Evolutionary conservation across 2,888 invertebrate species (phyloP).

Genomic region (Cheilosia scutellata): DNA sequence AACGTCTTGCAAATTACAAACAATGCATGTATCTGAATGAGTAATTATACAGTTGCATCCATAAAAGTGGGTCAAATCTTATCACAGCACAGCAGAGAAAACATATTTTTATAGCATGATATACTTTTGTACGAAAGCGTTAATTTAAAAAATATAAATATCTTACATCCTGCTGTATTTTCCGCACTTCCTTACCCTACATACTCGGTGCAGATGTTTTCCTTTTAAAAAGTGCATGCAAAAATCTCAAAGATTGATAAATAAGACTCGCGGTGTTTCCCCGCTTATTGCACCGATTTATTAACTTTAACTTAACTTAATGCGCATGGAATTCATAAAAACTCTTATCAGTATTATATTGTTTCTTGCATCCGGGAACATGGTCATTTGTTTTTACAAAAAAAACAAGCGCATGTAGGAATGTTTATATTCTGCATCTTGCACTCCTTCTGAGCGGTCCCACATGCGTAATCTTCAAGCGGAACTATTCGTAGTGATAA

Average conservation of each 20-base stretch:
- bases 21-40: slow-evolving; percentile 1
- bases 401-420: slow-evolving; percentile 16
- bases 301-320: slow-evolving; percentile 45
- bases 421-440: slow-evolving; percentile 40
- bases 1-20: too few species aligned
- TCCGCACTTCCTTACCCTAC: slow-evolving; percentile 35
- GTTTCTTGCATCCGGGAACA: slow-evolving; percentile 74
- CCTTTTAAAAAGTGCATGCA: neutral
- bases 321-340: slow-evolving; percentile 57
- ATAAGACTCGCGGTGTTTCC: neutral
- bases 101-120: slow-evolving; percentile 19
- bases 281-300: slow-evolving; percentile 31
- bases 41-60: slow-evolving; percentile 7
- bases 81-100: slow-evolving; percentile 20
- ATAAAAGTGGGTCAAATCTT: slow-evolving; percentile 43
- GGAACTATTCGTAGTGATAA: slow-evolving; percentile 66
- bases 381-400: slow-evolving; percentile 45
- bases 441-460: slow-evolving; percentile 19
- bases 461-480: slow-evolving; percentile 64
- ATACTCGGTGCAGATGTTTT: neutral
- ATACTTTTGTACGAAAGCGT: neutral
- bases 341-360: slow-evolving; percentile 64
- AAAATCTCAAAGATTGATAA: slow-evolving; percentile 23
- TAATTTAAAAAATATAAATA: slow-evolving; percentile 17
- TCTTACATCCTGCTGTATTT: slow-evolving; percentile 60